Evolutionary conservation across 2,113 vertebrate species (phyloP), one percentile per base, ranked within the genome.

Genomic region (Clarias macrocephalus): DNA sequence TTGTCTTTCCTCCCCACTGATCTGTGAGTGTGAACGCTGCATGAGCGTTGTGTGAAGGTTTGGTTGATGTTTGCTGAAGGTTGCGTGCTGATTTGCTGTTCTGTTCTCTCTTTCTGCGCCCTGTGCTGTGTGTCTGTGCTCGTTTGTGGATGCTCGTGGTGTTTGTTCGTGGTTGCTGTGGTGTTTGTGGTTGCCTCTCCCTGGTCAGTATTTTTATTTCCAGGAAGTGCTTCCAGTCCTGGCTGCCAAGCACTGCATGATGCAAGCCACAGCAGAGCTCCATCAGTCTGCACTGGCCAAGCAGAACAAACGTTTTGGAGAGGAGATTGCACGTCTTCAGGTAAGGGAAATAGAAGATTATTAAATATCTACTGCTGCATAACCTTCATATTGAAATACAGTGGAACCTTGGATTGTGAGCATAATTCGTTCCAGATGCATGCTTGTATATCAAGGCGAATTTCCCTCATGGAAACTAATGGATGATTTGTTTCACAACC

Each of bases 141-240:
- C 95, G 94, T 97, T 96, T 96, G 96, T 98, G 93, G 93, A 94
- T 95, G 97, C 97, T 52, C 76, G 63, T 86, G 86, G 52, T 90
- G 89, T 88, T 89, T 93, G 91, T 96, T 96, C 94, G 93, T 96
- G 96, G 92, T 96, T 96, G 96, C 83, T 54, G 82, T 91, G 88
- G 90, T 89, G 86, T 91, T 91, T 91, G 88, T 89, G 93, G 93
- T 95, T 95, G 97, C 97, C 96, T 97, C 94, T 97, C 95, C 97
- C 96, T 99, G 96, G 97, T 98, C 96, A 99, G 98, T 99, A 98
- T 99, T 99, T 99, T 97, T 99, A 99, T 97, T 99, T 99, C 97
- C 98, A 99, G 97, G 98, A 99, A 96, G 98, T 99, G 95, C 96
- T 98, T 90, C 97, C 98, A 6, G 96, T 99, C 90, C 94, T 99